Evolutionary conservation across 2,797 vertebrate species (phyloP).

Genomic region (Spheniscus humboldti): DNA sequence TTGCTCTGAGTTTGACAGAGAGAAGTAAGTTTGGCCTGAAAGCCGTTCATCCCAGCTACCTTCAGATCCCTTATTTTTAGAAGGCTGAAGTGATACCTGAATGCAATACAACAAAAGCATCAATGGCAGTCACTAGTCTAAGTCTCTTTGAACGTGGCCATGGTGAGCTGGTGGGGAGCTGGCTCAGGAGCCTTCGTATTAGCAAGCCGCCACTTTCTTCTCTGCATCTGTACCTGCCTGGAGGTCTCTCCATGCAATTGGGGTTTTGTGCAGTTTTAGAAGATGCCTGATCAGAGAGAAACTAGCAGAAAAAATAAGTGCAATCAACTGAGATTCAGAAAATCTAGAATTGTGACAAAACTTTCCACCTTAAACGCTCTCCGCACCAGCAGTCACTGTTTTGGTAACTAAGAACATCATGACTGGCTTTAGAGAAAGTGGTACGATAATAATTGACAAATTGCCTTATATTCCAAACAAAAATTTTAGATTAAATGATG

Average conservation of each 20-base stretch:
- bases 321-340: neutral
- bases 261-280: neutral
- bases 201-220: accelerated
- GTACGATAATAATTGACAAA: neutral
- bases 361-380: neutral
- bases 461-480: neutral
- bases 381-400: neutral
- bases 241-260: neutral
- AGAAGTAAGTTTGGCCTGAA: neutral
- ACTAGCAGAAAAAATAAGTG: accelerated
- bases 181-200: neutral
- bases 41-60: neutral
- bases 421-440: neutral
- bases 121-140: neutral
- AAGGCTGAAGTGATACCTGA: neutral
- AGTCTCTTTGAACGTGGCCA: neutral
- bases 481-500: neutral
- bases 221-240: neutral
- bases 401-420: neutral
- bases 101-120: neutral
- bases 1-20: neutral
- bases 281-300: neutral
- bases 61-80: neutral
- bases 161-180: neutral
- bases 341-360: neutral